Evolutionary conservation across 2,888 invertebrate genomes (phyloP), one percentile per base, ranked within the genome.

Genomic region (Dryococelus australis): DNA sequence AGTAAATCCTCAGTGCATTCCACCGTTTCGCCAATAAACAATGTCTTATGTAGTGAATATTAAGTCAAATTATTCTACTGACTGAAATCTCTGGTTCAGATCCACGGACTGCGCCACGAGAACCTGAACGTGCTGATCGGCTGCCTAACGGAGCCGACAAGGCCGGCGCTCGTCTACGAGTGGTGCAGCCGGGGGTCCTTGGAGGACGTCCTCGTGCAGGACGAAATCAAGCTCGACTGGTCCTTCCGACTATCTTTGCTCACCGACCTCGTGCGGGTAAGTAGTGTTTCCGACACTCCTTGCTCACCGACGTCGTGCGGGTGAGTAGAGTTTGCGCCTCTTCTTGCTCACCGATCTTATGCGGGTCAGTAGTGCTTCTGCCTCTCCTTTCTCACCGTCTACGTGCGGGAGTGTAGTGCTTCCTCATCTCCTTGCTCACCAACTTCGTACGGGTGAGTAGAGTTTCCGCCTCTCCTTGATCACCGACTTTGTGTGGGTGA

Each of bases 141-240:
- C 85, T 97, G 97, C 93, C 94, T 97, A 89, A 95, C 96, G 86
- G 97, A 97, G 91, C 95, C 96, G 35, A 94, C 94, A 86, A 94
- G 96, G 89, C 96, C 96, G 5, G 96, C 97, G 88, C 94, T 98
- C 91, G 97, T 98, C 87, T 97, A 95, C 91, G 98, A 98, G 91
- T 96, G 96, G 92, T 97, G 98, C 92, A 96, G 96, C 86, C 94
- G 98, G 88, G 98, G 98, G 85, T 98, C 98, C 84, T 93, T 98
- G 89, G 96, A 97, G 93, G 97, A 98, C 92, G 97, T 98, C 87
- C 94, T 98, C 85, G 95, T 96, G 90, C 97, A 97, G 92, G 97
- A 97, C 91, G 98, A 97, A 92, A 97, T 98, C 91, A 97, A 97
- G 92, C 94, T 98, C 90, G 99, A 99, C 93, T 98, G 98, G 98